Conservation (phyloP, 1,140 invertebrate genomes). For the Drosophila lini region DNA sequence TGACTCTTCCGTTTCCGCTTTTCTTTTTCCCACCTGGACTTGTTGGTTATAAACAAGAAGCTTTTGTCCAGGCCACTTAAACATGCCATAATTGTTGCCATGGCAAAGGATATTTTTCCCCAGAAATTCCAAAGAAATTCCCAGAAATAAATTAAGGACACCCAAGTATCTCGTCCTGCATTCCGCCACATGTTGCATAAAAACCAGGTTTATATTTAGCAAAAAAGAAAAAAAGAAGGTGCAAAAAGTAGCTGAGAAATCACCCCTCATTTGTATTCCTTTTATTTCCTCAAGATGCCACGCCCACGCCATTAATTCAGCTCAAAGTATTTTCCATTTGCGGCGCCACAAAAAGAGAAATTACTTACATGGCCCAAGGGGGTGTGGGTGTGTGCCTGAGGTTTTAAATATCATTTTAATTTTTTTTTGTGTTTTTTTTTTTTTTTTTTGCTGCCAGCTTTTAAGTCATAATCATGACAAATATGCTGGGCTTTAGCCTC, state of each 20-base stretch:
- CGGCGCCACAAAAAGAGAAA: conserved; percentile 18
- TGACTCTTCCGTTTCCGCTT: background rate
- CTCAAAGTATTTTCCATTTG: conserved; percentile 42
- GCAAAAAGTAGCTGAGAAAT: conserved; percentile 44
- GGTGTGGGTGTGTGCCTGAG: background rate
- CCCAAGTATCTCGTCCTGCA: background rate
- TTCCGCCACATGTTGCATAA: conserved; percentile 8
- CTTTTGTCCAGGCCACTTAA: conserved; percentile 13
- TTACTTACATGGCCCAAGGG: background rate
- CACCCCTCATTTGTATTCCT: conserved; percentile 67
- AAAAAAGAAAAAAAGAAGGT: background rate
- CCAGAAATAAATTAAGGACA: conserved; percentile 48
- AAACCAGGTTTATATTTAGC: conserved; percentile 25
- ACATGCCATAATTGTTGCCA: conserved; percentile 40
- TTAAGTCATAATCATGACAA: conserved; percentile 21
- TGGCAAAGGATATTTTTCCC: conserved; percentile 3
- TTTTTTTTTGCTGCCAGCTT: background rate
- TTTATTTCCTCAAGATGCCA: conserved; percentile 37
- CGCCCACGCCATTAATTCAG: conserved; percentile 47
- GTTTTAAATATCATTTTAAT: conserved; percentile 24
- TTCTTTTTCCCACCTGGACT: background rate
- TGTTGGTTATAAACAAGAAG: conserved; percentile 7
- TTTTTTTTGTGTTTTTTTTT: background rate
- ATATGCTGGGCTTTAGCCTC: background rate
- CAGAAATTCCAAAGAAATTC: background rate